Base-by-base conservation (phyloP, 2,888 invertebrate genomes). In the Ellobium chinense region DNA sequence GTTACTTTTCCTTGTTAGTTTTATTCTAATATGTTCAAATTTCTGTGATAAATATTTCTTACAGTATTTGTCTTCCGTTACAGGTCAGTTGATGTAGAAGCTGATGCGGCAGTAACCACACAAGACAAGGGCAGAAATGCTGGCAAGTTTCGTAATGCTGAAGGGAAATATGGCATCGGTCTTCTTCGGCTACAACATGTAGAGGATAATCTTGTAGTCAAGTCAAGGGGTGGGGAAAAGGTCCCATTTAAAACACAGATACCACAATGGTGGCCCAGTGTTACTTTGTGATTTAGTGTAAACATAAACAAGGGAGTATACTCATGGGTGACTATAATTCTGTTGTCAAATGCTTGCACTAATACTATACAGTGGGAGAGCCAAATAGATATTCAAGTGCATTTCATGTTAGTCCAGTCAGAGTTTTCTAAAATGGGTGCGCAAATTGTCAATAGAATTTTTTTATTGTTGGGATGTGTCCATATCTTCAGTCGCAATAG, bases 131-230 rank as follows among this genome's bases (percentile, higher is more conserved):
- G 93, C 3, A 94, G 94, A 79, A 91, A 92, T 76, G 93, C 96
- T 75, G 97, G 97, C 27, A 96, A 96, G 91, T 93, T 97, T 65
- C 94, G 95, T n/a, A 85, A 84, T 69, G 65, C 76, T 34, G 65
- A 78, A n/a, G 89, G 88, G 36, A 63, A 46, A 1, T 86, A 82
- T 82, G 90, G 90, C 36, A 85, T 91, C 24, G 89, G 89, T 27
- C 83, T 91, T 56, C 63, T 91, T 37, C 82, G 89, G 69, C 69
- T 89, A 21, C 83, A 85, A 21, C 85, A 87, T 58, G 60, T 87
- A 21, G 81, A 85, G 56, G 87, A 85, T 14, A 72, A 82, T 9
- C 80, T 90, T 9, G 78, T 63, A 31, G 81, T 89, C 21, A 80
- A 69, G 37, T 79, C 77, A 31, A 83, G 72, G 60, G 63, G 84